Conservation (phyloP, 2,113 vertebrate species). For the Brachypodius melanocephalos region DNA sequence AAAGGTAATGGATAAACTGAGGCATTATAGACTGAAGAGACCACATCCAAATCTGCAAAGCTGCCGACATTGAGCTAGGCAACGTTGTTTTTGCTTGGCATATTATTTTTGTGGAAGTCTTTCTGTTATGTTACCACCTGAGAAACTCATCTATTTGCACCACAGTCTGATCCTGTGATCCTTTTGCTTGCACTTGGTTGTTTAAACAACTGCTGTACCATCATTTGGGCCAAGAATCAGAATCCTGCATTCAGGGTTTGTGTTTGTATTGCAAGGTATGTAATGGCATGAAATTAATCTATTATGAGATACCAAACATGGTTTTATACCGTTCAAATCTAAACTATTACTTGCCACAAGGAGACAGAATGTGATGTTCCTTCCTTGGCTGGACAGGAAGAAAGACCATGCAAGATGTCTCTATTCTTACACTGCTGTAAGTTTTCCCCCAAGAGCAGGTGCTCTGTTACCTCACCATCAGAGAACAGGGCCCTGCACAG, state of each 20-base stretch:
- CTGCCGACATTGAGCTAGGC: not conserved
- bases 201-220: not conserved
- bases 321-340: not conserved
- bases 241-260: constrained; percentile 14
- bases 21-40: not conserved
- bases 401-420: not conserved
- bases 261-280: not conserved
- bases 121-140: not conserved
- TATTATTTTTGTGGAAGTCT: not conserved
- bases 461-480: not conserved
- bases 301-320: not conserved
- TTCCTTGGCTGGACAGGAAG: not conserved
- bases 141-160: not conserved
- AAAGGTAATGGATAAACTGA: not conserved
- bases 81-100: not conserved
- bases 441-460: not conserved
- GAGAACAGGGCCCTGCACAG: not conserved
- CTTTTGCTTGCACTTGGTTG: not conserved
- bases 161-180: not conserved
- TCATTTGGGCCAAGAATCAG: not conserved
- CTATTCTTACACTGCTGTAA: not conserved
- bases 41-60: not conserved
- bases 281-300: not conserved
- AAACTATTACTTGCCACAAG: not conserved
- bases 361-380: not conserved